These are phyloP conservation scores for Tiphia femorata DNA, from an alignment of 2,888 invertebrate genomes.

Conservation along the genomic window DNA sequence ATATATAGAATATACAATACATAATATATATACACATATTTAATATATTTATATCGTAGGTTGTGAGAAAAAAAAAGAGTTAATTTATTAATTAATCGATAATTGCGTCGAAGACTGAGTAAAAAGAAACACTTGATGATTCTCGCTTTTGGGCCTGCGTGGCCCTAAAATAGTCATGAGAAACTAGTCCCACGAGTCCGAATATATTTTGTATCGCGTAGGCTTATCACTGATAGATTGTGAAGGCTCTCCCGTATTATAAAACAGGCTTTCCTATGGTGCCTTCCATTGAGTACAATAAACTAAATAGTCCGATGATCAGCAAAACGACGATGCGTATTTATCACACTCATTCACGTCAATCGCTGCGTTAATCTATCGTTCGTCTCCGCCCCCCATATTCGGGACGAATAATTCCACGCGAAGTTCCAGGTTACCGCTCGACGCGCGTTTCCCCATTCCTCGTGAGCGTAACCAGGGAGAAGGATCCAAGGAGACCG, in stretches of 20 bases:
- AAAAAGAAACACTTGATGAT: slow-evolving; percentile 33
- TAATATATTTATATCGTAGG: slow-evolving; percentile 42
- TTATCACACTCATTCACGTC: too few relatives aligned
- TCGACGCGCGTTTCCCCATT: too few relatives aligned
- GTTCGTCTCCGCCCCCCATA: too few relatives aligned
- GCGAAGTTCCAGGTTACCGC: too few relatives aligned
- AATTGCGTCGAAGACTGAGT: slow-evolving; percentile 65
- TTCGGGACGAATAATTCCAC: too few relatives aligned
- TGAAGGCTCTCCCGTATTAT: slow-evolving; percentile 56
- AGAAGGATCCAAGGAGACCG: too few relatives aligned
- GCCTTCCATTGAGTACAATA: slow-evolving; percentile 60
- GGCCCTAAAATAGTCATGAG: slow-evolving; percentile 65
- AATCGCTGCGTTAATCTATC: too few relatives aligned
- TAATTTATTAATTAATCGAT: too few relatives aligned
- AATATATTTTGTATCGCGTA: neutral
- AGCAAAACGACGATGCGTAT: too few relatives aligned
- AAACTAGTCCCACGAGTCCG: slow-evolving; percentile 65
- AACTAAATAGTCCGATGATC: too few relatives aligned
- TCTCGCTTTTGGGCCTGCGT: slow-evolving; percentile 41
- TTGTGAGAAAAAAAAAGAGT: too few relatives aligned
- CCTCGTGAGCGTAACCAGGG: too few relatives aligned
- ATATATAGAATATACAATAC: slow-evolving; percentile 12
- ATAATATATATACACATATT: slow-evolving; percentile 14
- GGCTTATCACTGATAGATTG: slow-evolving; percentile 1
- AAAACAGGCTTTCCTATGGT: slow-evolving; percentile 56